Evolutionary conservation across 2,797 vertebrate genomes (phyloP), one percentile per base, ranked within the genome.

Genomic region (Potorous gilbertii): DNA sequence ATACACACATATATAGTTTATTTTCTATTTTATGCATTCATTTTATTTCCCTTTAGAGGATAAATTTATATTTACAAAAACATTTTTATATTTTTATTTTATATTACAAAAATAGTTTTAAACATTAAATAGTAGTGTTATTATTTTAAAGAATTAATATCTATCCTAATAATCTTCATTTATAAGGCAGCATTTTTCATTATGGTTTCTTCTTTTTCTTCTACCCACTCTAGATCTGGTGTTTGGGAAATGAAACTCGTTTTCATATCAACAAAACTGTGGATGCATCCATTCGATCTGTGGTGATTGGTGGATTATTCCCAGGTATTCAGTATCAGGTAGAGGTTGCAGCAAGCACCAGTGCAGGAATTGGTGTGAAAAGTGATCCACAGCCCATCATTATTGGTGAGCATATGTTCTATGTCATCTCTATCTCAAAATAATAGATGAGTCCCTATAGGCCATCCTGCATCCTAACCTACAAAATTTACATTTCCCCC

Each of bases 221-320:
- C 96, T 95, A 55, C 97, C 74, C 9, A 95, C 34, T 94, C 93
- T 97, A 99, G 99, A 99, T 99, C 97, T 99, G 99, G 99, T 99
- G 99, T 98, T 99, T 99, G 6, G 99, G 99, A 94, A 99, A 99
- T 95, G 99, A 99, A 98, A 99, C 99, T 0, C 99, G 99, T 90
- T 99, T 99, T 98, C 99, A 99, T 97, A 99, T 99, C 96, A 99
- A 99, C 98, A 99, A 99, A 98, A 99, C 99, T 0, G 99, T 99
- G 97, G 99, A 99, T 95, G 99, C 99, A 56, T 99, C 99, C 96
- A 99, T 99, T 97, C 99, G 99, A 46, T 99, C 99, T 4, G 99
- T 99, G 96, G 99, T 99, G 97, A 99, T 99, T 96, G 99, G 99
- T 18, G 99, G 99, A 93, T 99, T 99, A 62, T 99, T 99, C 98